Conservation (phyloP, 2,113 vertebrate genomes). For the Mystacornis crossleyi region DNA sequence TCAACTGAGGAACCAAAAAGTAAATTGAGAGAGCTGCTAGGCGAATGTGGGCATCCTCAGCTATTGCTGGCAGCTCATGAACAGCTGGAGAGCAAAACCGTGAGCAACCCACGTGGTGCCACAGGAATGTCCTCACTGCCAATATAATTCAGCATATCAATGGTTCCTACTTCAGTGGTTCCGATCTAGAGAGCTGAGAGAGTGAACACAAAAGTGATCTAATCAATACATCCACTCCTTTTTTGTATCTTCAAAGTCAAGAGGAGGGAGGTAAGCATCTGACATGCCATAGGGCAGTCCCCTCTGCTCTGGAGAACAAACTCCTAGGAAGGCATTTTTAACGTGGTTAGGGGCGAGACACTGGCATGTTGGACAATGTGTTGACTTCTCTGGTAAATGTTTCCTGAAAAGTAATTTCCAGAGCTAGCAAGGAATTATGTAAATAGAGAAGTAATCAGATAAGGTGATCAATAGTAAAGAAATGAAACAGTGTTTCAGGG, state of each 20-base stretch:
- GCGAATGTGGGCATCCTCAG: neutral
- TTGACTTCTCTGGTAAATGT: neutral
- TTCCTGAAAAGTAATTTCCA: neutral
- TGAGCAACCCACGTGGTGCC: accelerated
- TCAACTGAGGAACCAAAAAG: neutral
- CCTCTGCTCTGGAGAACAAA: accelerated
- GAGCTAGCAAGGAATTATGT: neutral
- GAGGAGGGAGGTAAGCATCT: neutral
- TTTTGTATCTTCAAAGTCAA: neutral
- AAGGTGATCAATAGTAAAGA: neutral
- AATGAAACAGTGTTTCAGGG: neutral
- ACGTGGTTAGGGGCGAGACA: accelerated
- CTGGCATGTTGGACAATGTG: accelerated
- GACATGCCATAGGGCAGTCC: accelerated
- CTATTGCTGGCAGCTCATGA: neutral
- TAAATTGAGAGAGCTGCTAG: neutral
- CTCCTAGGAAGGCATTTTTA: neutral
- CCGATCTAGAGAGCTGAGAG: neutral
- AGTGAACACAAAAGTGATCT: neutral
- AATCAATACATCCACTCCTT: neutral
- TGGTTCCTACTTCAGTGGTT: neutral
- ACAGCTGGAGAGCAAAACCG: neutral
- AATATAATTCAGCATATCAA: neutral
- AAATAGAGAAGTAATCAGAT: conserved; percentile 29
- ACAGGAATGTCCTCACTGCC: neutral